Conservation (phyloP, 2,113 vertebrate genomes). For the Lepus timidus region DNA sequence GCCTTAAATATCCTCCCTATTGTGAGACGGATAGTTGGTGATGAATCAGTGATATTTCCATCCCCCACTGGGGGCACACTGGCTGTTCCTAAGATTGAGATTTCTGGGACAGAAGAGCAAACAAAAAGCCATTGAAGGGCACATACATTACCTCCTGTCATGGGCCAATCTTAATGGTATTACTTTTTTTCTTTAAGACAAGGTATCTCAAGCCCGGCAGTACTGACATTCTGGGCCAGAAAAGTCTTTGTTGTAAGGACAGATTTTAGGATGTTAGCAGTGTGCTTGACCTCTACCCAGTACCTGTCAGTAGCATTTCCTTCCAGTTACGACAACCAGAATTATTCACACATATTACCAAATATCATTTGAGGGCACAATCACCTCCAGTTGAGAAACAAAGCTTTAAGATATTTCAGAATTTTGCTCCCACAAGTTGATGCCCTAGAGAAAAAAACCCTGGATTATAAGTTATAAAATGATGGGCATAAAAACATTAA, state of each 20-base stretch:
- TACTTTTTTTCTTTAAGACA: not conserved
- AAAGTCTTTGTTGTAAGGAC: not conserved
- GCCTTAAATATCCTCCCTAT: slow-evolving; percentile 69
- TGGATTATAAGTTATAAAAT: not conserved
- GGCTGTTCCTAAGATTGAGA: slow-evolving; percentile 3
- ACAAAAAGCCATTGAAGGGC: not conserved
- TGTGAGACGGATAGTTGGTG: slow-evolving; percentile 55
- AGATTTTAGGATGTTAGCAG: not conserved
- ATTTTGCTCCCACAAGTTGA: not conserved
- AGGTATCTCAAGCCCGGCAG: not conserved
- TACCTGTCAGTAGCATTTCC: not conserved
- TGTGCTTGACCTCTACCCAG: not conserved
- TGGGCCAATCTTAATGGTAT: not conserved
- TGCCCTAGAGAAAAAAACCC: not conserved
- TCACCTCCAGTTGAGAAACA: not conserved
- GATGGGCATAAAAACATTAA: not conserved
- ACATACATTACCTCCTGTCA: not conserved
- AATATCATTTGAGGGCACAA: not conserved
- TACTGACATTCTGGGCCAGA: not conserved
- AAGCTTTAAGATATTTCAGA: not conserved
- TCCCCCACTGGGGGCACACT: slow-evolving; percentile 19
- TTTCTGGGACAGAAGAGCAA: slow-evolving; percentile 39
- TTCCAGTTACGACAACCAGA: not conserved
- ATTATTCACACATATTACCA: not conserved
- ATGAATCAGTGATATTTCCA: slow-evolving; percentile 73